These are phyloP conservation scores for Brachyalestes nurse DNA, from an alignment of 2,797 vertebrate species.

Conservation along the genomic window DNA sequence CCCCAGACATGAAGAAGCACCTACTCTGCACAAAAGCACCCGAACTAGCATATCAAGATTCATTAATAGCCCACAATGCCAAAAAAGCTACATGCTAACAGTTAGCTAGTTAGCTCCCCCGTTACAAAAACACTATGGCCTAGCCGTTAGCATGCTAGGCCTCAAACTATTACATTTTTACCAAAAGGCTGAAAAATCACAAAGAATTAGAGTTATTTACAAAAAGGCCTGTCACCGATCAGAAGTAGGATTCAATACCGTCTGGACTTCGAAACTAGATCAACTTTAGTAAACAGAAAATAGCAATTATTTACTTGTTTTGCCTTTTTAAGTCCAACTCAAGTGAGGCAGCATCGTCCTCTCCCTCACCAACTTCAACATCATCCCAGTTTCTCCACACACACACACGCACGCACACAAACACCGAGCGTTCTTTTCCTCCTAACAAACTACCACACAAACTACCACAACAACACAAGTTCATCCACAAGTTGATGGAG, in stretches of 20 bases:
- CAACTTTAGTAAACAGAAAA: slow-evolving; percentile 74
- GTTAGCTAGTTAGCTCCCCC: slow-evolving; percentile 10
- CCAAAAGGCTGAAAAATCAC: slow-evolving; percentile 56
- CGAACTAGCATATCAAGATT: neutral
- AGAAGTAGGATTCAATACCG: slow-evolving; percentile 38
- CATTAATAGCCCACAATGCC: neutral
- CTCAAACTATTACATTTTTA: slow-evolving; percentile 79
- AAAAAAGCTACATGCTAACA: slow-evolving; percentile 16
- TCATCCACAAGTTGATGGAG: neutral
- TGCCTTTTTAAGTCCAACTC: slow-evolving; percentile 74
- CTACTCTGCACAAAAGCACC: neutral
- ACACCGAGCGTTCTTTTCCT: slow-evolving; percentile 54
- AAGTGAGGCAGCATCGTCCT: slow-evolving; percentile 61
- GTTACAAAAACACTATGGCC: slow-evolving; percentile 40
- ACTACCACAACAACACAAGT: slow-evolving; percentile 30
- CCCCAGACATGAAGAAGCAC: neutral
- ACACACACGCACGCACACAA: too few species aligned
- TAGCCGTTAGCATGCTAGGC: slow-evolving; percentile 79
- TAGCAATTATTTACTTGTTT: slow-evolving; percentile 75
- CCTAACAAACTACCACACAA: slow-evolving; percentile 51
- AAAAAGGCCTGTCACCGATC: slow-evolving; percentile 24
- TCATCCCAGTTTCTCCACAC: too few species aligned
- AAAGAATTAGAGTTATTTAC: slow-evolving; percentile 38
- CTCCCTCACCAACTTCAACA: neutral
- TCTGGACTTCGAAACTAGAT: slow-evolving; percentile 55